Percentiles rank a stretch among this genome's conserved stretches.
These are phyloP conservation scores for Melikaiella ostensackeni DNA, from an alignment of 2,888 invertebrate species.

Conservation along the genomic window DNA sequence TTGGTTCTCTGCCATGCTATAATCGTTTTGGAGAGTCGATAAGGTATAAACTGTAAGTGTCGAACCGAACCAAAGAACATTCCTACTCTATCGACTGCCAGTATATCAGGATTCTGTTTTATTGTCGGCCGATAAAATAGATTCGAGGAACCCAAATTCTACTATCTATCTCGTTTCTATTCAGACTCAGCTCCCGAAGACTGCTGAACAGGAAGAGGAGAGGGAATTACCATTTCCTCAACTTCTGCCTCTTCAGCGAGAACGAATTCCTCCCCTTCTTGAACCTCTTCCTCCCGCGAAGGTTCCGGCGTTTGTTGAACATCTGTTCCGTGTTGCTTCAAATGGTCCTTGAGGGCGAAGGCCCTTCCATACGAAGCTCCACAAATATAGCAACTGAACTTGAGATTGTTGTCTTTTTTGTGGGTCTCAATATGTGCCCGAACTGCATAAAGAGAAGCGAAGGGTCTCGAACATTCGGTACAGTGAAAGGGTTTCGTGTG, in stretches of 20 bases:
- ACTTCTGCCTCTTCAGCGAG: slow-evolving; percentile 64
- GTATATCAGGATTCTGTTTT: neutral
- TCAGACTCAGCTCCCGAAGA: slow-evolving; percentile 59
- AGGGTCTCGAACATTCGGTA: slow-evolving; percentile 85
- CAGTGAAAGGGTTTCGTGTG: slow-evolving; percentile 90
- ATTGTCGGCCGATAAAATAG: neutral
- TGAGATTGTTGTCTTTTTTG: slow-evolving; percentile 83
- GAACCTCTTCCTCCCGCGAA: slow-evolving; percentile 70
- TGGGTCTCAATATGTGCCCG: slow-evolving; percentile 88
- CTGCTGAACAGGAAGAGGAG: slow-evolving; percentile 60
- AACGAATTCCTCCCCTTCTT: slow-evolving; percentile 66
- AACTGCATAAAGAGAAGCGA: slow-evolving; percentile 88
- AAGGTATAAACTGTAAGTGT: no score
- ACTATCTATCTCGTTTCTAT: neutral
- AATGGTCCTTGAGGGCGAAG: slow-evolving; percentile 86
- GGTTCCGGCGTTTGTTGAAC: slow-evolving; percentile 69
- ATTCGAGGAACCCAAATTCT: neutral
- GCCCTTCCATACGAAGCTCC: slow-evolving; percentile 88
- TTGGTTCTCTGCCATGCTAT: neutral
- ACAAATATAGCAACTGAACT: slow-evolving; percentile 84
- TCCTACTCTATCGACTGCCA: no score
- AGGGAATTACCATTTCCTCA: slow-evolving; percentile 62
- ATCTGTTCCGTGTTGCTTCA: slow-evolving; percentile 82
- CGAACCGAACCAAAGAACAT: no score
- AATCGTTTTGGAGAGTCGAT: no score